Evolutionary conservation across 2,797 vertebrate species (phyloP).

Genomic region (Tympanoctomys barrerae): DNA sequence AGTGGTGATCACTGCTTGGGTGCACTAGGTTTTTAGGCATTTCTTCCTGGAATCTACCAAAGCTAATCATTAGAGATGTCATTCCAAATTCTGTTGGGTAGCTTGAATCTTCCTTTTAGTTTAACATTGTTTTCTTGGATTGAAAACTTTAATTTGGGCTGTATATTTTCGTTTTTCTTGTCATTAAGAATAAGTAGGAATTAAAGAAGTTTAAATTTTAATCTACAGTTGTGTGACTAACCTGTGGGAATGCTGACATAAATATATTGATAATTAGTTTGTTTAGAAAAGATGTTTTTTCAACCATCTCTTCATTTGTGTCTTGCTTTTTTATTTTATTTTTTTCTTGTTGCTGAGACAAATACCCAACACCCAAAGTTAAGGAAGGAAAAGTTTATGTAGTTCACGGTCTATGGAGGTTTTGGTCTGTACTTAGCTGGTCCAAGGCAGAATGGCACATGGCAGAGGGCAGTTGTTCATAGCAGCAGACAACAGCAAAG

Average conservation of each 20-base stretch:
- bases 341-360: no score
- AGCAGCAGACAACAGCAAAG: no score
- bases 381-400: no score
- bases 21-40: neutral
- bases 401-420: no score
- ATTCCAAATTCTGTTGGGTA: neutral
- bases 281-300: slow-evolving; percentile 30
- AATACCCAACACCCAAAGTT: no score
- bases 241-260: neutral
- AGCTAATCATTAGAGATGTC: neutral
- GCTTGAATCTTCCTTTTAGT: slow-evolving; percentile 13
- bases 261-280: neutral
- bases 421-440: no score
- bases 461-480: no score
- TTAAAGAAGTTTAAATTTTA: slow-evolving; percentile 13
- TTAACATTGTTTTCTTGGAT: neutral
- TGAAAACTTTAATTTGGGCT: slow-evolving; percentile 44
- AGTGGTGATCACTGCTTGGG: neutral
- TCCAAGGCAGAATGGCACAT: no score
- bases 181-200: slow-evolving; percentile 45
- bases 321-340: no score
- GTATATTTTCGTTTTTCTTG: slow-evolving; percentile 49
- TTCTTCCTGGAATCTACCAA: neutral
- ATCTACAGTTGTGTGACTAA: neutral
- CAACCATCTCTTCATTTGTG: slow-evolving; percentile 27